Evolutionary conservation across 2,888 invertebrate species (phyloP), one percentile per base, ranked within the genome.

Genomic region (Ametastegia equiseti): DNA sequence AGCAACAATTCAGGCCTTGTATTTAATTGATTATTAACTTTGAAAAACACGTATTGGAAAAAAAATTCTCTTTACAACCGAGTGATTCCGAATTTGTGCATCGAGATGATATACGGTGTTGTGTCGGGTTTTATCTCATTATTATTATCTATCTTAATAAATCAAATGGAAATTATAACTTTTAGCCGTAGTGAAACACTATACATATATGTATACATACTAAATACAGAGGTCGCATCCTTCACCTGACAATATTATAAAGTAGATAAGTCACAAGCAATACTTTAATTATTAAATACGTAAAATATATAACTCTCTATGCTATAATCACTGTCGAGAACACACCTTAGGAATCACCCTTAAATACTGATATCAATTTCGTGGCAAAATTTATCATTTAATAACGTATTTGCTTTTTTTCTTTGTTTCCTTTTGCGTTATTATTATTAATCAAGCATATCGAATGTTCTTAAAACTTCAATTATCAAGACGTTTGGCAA

Each of bases 1-100:
- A 83, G 84, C 73, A 83, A 83, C 78, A 80, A 75, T 80, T 78
- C 83, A 85, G 82, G 84, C 82, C 81, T 81, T 73, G 80, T 82
- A 60, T 60, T 27, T 60, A 30, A 60, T 60, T 60, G 11, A 60
- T 33, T 19, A 54, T n/a, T 50, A 60, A 60, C 39, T 78, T 78
- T 60, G 30, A 33, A 63, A 78, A 45, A 23, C 9, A 60, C 47
- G 71, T 30, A 39, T 30, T 27, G 19, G 54, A 75, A 78, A 78
- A 75, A 75, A 78, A 78, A 30, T 67, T 54, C 54, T 54, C 60
- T 60, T 60, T 78, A 45, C 78, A 75, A 27, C n/a, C 19, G 60
- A 60, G 78, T 60, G 78, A 78, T 78, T 78, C 78, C 57, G 9
- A 78, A 78, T 78, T 42, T 78, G 78, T 78, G 78, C 30, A 78